Percentiles rank a stretch among this genome's conserved stretches.
Evolutionary conservation across 2,797 vertebrate genomes (phyloP).

Genomic region (Lophius americanus): DNA sequence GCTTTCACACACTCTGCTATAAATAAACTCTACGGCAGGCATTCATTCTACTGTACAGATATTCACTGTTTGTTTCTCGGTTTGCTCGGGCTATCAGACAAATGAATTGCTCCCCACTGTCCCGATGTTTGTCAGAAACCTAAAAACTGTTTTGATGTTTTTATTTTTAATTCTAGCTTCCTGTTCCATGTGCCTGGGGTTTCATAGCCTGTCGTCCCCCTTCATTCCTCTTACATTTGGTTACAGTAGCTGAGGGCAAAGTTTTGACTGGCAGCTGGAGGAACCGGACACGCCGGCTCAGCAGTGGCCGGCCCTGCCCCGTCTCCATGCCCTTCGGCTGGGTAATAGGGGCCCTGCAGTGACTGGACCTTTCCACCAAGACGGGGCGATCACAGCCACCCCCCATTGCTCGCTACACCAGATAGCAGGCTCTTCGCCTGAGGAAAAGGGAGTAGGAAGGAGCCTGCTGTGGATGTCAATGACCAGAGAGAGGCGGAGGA

Average conservation of each 20-base stretch:
- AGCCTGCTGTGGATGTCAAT: slow-evolving; percentile 76
- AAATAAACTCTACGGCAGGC: slow-evolving; percentile 49
- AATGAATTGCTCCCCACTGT: slow-evolving; percentile 36
- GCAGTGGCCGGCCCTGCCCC: slow-evolving; percentile 74
- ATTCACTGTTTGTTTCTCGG: slow-evolving; percentile 35
- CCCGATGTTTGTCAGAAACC: slow-evolving; percentile 43
- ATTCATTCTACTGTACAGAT: slow-evolving; percentile 34
- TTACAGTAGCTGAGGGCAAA: slow-evolving; percentile 73
- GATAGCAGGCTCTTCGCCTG: slow-evolving; percentile 70
- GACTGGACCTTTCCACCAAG: slow-evolving; percentile 74
- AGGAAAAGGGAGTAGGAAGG: slow-evolving; percentile 71
- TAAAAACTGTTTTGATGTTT: slow-evolving; percentile 41
- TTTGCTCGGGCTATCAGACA: slow-evolving; percentile 26
- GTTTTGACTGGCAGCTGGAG: slow-evolving; percentile 81
- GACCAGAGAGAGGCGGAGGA: slow-evolving; percentile 58
- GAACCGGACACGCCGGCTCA: slow-evolving; percentile 79
- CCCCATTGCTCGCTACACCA: slow-evolving; percentile 60
- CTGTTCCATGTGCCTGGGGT: slow-evolving; percentile 59
- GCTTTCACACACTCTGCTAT: slow-evolving; percentile 52
- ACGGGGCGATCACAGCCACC: slow-evolving; percentile 65
- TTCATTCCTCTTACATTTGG: slow-evolving; percentile 66
- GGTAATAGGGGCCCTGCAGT: slow-evolving; percentile 71
- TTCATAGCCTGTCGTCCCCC: slow-evolving; percentile 75
- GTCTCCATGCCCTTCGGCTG: slow-evolving; percentile 74
- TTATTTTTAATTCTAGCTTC: slow-evolving; percentile 46